phyloP scores from a whole-genome alignment of 2,888 invertebrate species.

The Campaea margaritaria region DNA sequence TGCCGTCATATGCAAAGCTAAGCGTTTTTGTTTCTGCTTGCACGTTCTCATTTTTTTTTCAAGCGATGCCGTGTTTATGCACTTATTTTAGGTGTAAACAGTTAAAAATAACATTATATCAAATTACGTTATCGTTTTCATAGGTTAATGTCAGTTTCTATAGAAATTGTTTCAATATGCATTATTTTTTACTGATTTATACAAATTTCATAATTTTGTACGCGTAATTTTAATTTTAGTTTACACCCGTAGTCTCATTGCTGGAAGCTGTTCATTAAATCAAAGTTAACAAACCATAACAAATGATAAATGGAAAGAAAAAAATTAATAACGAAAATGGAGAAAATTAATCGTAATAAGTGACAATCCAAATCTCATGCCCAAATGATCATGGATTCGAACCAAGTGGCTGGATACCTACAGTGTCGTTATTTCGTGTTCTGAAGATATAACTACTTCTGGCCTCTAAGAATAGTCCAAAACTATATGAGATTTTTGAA shows the following conservation, averaged over 20 bases:
- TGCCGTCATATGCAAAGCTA: constrained; percentile 18
- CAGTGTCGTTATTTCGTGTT: constrained; percentile 5
- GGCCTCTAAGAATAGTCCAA: not conserved
- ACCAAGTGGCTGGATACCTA: constrained; percentile 31
- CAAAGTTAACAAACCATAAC: constrained; percentile 44
- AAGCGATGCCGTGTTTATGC: constrained; percentile 29
- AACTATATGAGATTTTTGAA: too few relatives aligned
- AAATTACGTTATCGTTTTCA: not conserved
- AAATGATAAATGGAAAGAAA: constrained; percentile 42
- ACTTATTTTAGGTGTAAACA: constrained; percentile 28
- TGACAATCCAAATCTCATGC: constrained; percentile 42
- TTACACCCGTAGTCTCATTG: constrained; percentile 26
- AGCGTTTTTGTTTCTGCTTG: constrained; percentile 26
- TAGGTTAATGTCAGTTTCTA: too few relatives aligned
- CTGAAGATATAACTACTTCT: constrained; percentile 4
- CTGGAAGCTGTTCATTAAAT: constrained; percentile 58
- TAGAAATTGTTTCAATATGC: not conserved
- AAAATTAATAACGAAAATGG: constrained; percentile 41
- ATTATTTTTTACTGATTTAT: too few relatives aligned
- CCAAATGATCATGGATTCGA: constrained; percentile 33
- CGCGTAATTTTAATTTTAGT: constrained; percentile 7
- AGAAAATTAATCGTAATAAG: constrained; percentile 35
- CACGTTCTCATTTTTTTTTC: constrained; percentile 21
- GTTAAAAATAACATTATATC: not conserved
- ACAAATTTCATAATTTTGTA: not conserved